phyloP scores from a whole-genome alignment of 2,113 vertebrate species.

The Tenebrosternarchus preto region DNA sequence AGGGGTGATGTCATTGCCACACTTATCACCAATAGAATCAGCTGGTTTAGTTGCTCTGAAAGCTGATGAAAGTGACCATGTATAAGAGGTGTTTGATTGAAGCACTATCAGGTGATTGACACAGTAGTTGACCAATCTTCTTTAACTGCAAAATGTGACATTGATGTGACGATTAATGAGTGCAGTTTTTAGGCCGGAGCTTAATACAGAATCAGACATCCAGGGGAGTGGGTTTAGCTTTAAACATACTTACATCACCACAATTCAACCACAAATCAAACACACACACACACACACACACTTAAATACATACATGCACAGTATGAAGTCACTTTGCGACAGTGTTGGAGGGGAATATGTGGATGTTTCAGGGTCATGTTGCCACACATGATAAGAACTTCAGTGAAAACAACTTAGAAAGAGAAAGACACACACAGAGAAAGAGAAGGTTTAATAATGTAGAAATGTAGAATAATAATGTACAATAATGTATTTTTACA shows the following conservation, averaged over 20 bases:
- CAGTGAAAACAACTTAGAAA: not conserved
- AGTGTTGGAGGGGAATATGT: not conserved
- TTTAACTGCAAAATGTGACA: too few species aligned
- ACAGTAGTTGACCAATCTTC: too few species aligned
- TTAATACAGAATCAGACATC: not conserved
- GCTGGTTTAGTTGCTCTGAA: too few species aligned
- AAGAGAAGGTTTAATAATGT: too few species aligned
- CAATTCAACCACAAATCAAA: not conserved
- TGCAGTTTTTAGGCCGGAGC: not conserved
- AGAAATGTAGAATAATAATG: too few species aligned
- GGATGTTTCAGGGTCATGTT: constrained; percentile 29
- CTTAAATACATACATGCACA: not conserved
- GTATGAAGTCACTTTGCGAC: constrained; percentile 15
- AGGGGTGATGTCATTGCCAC: not conserved
- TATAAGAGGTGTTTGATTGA: too few species aligned
- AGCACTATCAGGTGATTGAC: too few species aligned
- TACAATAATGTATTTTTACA: too few species aligned
- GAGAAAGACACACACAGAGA: too few species aligned
- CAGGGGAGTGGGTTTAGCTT: not conserved
- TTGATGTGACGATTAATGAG: too few species aligned
- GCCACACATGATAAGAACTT: constrained; percentile 20
- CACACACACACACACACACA: not conserved
- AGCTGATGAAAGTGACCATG: too few species aligned
- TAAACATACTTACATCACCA: not conserved
- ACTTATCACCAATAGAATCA: not conserved